Evolutionary conservation across 64 coral and sea anemone species (phyloP), one percentile per base, ranked within the genome.

Genomic region (Anthopleura sola): DNA sequence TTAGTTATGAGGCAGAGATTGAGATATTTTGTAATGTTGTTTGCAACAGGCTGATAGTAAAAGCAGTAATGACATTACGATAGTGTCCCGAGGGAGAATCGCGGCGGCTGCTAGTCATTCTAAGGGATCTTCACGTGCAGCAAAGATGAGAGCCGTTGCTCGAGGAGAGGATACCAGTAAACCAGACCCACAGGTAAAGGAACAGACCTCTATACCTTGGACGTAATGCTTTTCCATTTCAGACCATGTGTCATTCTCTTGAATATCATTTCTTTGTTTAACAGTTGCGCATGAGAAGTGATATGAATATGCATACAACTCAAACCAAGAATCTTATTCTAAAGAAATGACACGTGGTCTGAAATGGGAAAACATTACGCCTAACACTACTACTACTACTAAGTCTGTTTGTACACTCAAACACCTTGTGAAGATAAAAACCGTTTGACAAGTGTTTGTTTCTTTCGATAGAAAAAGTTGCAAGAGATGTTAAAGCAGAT

Each of bases 401-500:
- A n/a, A n/a, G n/a, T n/a, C n/a, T n/a, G 40, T 44, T 2, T 44
- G 9, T 44, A 44, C 40, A 53, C 6, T 53, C 6, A 53, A 53
- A 53, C 1, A 17, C 0, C 16, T 0, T 53, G 6, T 53, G 16
- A 14, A 48, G 46, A 5, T 48, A 12, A 24, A 62, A 24, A 44
- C 40, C 13, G 24, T 26, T 24, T 24, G 24, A 62, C 40, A 24
- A 24, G 19, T 9, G 23, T 68, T 39, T 24, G 23, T 79, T 37
- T 75, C 36, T 91, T 68, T 78, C 56, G 55, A 15, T 78, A 99
- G 96, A 99, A 99, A 94, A 94, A 94, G 32, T 86, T 99, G 33
- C 96, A 99, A 44, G 96, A 99, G 37, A 99, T 99, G 96, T 89
- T 99, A 28, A 99, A 99, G 31, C 83, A 94, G 29, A 83, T 99